A percentile compares a stretch with the other conserved stretches of the same genome.
These are phyloP conservation scores for Nycticryphes semicollaris DNA, from an alignment of 2,113 vertebrate species.

Conservation along the genomic window DNA sequence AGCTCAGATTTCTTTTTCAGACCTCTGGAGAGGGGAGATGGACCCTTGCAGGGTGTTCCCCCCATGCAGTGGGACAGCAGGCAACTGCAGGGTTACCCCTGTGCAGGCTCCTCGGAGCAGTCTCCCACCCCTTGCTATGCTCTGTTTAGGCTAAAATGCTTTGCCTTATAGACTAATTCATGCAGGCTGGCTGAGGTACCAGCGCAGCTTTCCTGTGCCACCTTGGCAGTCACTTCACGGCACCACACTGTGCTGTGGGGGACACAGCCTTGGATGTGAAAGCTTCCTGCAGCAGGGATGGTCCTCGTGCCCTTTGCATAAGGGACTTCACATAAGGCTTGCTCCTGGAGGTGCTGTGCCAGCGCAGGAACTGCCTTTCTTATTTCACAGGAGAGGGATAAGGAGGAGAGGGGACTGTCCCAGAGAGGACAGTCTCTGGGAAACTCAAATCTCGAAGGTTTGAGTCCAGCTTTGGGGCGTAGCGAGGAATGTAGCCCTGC, in stretches of 20 bases:
- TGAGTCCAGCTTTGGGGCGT: fast-evolving
- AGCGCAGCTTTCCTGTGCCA: background rate
- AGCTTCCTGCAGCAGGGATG: background rate
- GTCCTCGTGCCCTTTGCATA: background rate
- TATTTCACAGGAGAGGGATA: background rate
- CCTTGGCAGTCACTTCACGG: background rate
- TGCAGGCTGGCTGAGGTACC: background rate
- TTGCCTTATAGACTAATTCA: background rate
- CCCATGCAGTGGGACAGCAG: background rate
- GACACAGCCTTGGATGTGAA: background rate
- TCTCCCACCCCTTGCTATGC: background rate
- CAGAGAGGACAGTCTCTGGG: too few species aligned
- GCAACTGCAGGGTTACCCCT: background rate
- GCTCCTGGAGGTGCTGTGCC: background rate
- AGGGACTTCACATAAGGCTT: background rate
- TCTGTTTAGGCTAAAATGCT: background rate
- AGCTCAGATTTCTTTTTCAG: background rate
- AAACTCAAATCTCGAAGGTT: too few species aligned
- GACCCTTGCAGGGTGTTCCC: background rate
- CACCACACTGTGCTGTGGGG: background rate
- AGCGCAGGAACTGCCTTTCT: background rate
- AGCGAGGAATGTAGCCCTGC: background rate
- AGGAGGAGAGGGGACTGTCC: background rate
- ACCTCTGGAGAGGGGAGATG: background rate
- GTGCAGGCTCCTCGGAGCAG: background rate